Percentiles rank a stretch among this genome's conserved stretches.
Conservation (phyloP, 2,888 invertebrate species). For the Ceramica pisi region DNA sequence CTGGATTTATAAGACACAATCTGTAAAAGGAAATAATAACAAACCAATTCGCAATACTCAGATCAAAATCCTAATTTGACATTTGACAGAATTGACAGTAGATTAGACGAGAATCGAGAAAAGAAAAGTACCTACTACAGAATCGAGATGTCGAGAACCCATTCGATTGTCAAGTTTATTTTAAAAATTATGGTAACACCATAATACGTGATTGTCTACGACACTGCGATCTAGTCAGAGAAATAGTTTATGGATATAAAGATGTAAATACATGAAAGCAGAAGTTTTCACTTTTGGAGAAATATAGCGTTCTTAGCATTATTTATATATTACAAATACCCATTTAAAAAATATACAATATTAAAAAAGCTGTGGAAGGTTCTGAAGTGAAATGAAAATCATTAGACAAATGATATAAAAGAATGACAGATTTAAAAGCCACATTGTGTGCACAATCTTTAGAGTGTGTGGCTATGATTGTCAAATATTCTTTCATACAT, state of each 20-base stretch:
- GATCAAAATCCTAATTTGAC: conserved; percentile 66
- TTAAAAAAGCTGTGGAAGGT: background rate
- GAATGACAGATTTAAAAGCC: background rate
- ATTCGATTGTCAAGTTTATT: background rate
- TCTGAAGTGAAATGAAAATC: background rate
- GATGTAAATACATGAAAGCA: conserved; percentile 15
- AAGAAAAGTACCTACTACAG: background rate
- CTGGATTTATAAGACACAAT: conserved; percentile 47
- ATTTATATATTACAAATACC: background rate
- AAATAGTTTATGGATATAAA: conserved; percentile 28
- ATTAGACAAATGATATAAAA: background rate
- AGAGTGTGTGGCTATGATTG: conserved; percentile 44
- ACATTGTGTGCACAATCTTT: conserved; percentile 46
- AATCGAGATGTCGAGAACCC: background rate
- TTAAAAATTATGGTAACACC: conserved; percentile 4
- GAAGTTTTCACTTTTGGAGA: no score
- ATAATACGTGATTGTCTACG: background rate
- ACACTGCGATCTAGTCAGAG: no score
- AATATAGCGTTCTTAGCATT: background rate
- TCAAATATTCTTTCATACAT: conserved; percentile 68
- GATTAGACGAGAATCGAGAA: conserved; percentile 8
- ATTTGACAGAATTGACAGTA: conserved; percentile 63
- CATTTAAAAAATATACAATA: background rate
- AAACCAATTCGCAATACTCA: conserved; percentile 67
- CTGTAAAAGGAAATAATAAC: conserved; percentile 67